A percentile compares a stretch with the other conserved stretches of the same genome.
Evolutionary conservation across 2,113 vertebrate genomes (phyloP).

Genomic region (Zootoca vivipara): DNA sequence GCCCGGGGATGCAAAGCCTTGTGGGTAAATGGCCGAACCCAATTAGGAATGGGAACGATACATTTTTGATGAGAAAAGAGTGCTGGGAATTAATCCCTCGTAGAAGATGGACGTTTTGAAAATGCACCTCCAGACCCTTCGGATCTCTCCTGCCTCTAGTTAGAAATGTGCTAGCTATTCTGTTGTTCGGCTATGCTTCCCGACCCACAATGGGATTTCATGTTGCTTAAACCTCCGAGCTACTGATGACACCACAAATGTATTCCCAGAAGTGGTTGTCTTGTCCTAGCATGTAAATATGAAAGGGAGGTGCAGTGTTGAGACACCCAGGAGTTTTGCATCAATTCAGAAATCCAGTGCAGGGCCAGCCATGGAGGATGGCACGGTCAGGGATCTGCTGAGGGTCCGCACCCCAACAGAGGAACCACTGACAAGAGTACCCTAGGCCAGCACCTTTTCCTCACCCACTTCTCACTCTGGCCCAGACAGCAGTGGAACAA

Average conservation of each 20-base stretch:
- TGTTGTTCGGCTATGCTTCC: background rate
- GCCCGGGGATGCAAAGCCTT: slow-evolving; percentile 67
- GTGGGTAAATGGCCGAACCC: slow-evolving; percentile 70
- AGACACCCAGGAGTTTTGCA: background rate
- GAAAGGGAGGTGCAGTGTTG: background rate
- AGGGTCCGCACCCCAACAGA: too few species aligned
- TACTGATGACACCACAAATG: background rate
- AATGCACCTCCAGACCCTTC: background rate
- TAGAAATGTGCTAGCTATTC: background rate
- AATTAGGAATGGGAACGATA: background rate
- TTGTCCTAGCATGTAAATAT: too few species aligned
- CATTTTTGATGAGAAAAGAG: slow-evolving; percentile 25
- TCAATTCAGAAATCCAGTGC: background rate
- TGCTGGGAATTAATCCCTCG: background rate
- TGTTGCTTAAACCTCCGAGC: background rate
- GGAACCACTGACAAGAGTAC: too few species aligned
- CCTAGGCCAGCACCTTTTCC: too few species aligned
- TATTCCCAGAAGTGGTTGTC: background rate
- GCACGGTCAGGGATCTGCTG: too few species aligned
- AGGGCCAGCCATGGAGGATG: too few species aligned
- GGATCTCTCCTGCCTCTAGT: background rate
- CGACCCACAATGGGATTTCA: background rate
- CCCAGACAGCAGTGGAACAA: too few species aligned
- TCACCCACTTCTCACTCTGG: too few species aligned
- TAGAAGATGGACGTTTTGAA: background rate